Evolutionary conservation across 1,140 invertebrate species (phyloP), one percentile per base, ranked within the genome.

Genomic region (Musca vetustissima): DNA sequence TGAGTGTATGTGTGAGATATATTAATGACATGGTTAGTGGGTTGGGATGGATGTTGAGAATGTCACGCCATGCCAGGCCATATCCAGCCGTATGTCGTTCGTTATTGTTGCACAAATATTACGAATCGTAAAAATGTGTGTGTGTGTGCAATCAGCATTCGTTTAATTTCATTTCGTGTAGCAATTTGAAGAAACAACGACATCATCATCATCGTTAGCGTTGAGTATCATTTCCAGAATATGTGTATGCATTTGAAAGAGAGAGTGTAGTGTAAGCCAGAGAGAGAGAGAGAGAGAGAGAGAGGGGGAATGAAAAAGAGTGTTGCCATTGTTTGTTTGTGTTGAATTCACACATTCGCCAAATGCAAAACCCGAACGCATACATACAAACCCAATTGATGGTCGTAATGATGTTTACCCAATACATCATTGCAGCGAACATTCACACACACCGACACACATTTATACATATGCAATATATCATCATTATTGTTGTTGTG

Each of bases 291-390:
- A 17, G 28, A 32, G 28, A 32, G n/a, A n/a, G n/a, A n/a, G n/a
- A n/a, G n/a, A n/a, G n/a, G n/a, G n/a, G n/a, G n/a, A n/a, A n/a
- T n/a, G n/a, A n/a, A n/a, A n/a, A n/a, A n/a, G n/a, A n/a, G n/a
- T n/a, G 9, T 32, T 4, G 28, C 24, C 24, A 17, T 52, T 22
- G 14, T 19, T 61, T 61, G 57, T 61, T 43, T 61, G 24, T 28
- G 55, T 59, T 61, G 57, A 61, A 43, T 61, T 61, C 57, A 61
- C 57, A 61, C 57, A 61, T 61, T 36, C 19, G 21, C 57, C 57
- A 61, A 61, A 61, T 61, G 57, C 28, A 43, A 43, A 61, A 13
- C 32, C 17, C 8, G 15, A 43, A 43, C 28, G 24, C 36, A 36
- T 14, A 59, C 32, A 61, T 25, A 32, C 49, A 52, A 19, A 13